Conservation (phyloP, 1,140 invertebrate species). For the Heliconius hewitsoni region DNA sequence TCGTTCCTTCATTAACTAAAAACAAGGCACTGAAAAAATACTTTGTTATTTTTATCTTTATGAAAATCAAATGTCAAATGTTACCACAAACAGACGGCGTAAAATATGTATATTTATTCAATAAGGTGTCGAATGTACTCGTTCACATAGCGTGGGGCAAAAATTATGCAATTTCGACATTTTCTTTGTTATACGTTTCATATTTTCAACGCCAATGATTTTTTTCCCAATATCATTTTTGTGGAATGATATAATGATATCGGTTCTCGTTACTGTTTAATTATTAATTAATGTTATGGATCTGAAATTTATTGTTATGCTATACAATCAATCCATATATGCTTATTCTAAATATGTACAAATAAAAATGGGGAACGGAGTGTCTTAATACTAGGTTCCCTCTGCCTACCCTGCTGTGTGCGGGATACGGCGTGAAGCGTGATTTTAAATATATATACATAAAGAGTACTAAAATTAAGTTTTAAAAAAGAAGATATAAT, state of each 20-base stretch:
- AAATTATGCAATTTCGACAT: background rate
- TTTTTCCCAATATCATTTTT: background rate
- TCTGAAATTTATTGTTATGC: no score
- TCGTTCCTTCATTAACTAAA: background rate
- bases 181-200: slow-evolving; percentile 3
- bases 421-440: no score
- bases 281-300: background rate
- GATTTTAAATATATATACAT: no score
- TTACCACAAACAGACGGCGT: background rate
- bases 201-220: background rate
- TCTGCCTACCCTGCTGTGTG: no score
- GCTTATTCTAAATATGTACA: no score
- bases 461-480: no score
- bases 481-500: no score
- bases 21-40: background rate
- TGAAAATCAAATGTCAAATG: background rate
- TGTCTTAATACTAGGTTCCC: no score
- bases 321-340: no score
- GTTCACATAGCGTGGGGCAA: background rate
- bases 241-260: background rate
- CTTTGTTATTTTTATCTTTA: background rate
- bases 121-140: background rate
- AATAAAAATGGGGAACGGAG: no score
- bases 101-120: slow-evolving; percentile 13
- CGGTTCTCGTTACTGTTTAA: background rate